Conservation (phyloP, 2,888 invertebrate genomes). For the Priocnemis perturbator region DNA sequence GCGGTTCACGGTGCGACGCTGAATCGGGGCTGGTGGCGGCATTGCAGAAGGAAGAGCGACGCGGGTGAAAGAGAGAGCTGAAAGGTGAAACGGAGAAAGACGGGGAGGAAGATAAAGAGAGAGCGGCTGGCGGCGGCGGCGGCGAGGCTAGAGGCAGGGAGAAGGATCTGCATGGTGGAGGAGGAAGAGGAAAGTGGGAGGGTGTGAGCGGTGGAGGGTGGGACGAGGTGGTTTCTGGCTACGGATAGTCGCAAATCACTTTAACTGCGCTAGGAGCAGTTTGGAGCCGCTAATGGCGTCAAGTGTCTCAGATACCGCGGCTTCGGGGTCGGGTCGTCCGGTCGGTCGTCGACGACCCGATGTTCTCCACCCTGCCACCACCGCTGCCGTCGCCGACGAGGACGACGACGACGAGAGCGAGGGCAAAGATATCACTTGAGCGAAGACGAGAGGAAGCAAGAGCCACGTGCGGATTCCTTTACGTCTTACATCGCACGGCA, state of each 20-base stretch:
- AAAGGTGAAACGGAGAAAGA: slow-evolving; percentile 2
- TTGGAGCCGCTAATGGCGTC: slow-evolving; percentile 74
- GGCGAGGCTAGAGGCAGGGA: slow-evolving; percentile 30
- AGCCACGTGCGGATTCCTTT: slow-evolving; percentile 3
- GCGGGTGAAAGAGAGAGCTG: slow-evolving; percentile 24
- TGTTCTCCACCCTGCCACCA: slow-evolving; percentile 15
- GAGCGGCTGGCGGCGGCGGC: slow-evolving; percentile 24
- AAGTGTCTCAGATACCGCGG: slow-evolving; percentile 72
- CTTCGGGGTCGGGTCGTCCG: slow-evolving; percentile 61
- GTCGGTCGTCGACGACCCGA: slow-evolving; percentile 48
- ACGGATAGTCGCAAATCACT: slow-evolving; percentile 73
- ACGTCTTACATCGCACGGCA: neutral
- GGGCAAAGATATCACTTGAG: neutral
- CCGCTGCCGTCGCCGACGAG: neutral
- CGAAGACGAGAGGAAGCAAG: slow-evolving; percentile 3
- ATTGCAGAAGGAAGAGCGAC: slow-evolving; percentile 26
- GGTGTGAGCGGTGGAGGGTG: slow-evolving; percentile 29
- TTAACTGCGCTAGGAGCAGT: slow-evolving; percentile 73
- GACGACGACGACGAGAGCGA: slow-evolving; percentile 11
- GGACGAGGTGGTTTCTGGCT: slow-evolving; percentile 57
- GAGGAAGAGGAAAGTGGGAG: slow-evolving; percentile 18
- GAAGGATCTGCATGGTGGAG: slow-evolving; percentile 44
- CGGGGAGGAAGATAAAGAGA: slow-evolving; percentile 6
- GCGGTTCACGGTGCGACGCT: slow-evolving; percentile 22
- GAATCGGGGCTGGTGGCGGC: slow-evolving; percentile 26